Percentiles rank a stretch among this genome's conserved stretches.
Conservation (phyloP, 2,113 vertebrate species). For the Antigone vipio region DNA sequence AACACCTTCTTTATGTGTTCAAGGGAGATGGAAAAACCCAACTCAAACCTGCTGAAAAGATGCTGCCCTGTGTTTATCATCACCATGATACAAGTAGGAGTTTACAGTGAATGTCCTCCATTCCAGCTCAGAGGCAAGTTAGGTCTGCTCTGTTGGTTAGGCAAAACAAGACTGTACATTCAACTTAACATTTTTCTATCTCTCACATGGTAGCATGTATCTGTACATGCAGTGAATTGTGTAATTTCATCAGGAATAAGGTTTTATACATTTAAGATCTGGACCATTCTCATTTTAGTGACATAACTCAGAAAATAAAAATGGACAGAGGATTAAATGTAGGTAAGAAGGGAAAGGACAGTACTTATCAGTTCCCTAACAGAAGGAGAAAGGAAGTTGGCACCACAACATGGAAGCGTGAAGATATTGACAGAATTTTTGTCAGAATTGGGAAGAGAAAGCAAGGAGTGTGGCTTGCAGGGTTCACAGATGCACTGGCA, state of each 20-base stretch:
- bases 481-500: background rate
- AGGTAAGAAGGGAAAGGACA: background rate
- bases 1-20: background rate
- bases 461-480: background rate
- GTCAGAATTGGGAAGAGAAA: background rate
- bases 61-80: background rate
- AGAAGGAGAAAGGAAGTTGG: background rate
- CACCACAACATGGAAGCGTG: background rate
- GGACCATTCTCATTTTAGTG: background rate
- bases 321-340: background rate
- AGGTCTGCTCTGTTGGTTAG: background rate
- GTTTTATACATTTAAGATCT: background rate
- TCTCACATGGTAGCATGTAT: background rate
- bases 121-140: background rate
- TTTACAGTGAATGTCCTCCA: background rate
- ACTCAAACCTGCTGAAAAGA: background rate
- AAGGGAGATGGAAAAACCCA: background rate
- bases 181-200: background rate
- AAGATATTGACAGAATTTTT: background rate
- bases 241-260: background rate
- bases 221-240: background rate
- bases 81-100: background rate
- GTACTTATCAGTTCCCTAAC: background rate
- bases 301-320: background rate
- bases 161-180: background rate